Conservation (phyloP, 1,140 invertebrate species). For the Drosophila subobscura region DNA sequence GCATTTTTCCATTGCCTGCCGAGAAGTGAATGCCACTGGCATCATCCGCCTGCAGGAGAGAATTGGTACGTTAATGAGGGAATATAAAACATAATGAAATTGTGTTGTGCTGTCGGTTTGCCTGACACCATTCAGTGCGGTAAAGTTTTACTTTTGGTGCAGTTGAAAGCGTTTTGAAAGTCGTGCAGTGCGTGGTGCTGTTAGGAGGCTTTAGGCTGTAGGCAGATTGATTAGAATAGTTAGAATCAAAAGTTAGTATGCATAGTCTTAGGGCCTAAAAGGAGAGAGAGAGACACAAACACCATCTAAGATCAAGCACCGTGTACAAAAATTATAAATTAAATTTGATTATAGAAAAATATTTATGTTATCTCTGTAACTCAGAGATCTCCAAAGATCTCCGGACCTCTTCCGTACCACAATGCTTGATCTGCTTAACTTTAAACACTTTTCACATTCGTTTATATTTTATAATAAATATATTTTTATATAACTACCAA, state of each 20-base stretch:
- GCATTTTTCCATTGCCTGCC: slow-evolving; percentile 85
- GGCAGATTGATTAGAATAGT: slow-evolving; percentile 59
- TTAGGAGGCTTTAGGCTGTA: slow-evolving; percentile 75
- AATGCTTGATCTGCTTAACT: slow-evolving; percentile 9
- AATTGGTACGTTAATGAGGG: background rate
- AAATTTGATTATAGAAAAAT: too few species aligned
- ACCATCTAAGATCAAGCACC: slow-evolving; percentile 18
- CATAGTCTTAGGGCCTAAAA: slow-evolving; percentile 51
- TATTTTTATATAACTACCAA: slow-evolving; percentile 62
- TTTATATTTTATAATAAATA: slow-evolving; percentile 4
- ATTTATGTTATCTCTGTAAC: too few species aligned
- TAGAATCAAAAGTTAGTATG: slow-evolving; percentile 83
- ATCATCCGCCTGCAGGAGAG: slow-evolving; percentile 85
- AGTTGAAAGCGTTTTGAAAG: slow-evolving; percentile 56
- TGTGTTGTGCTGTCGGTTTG: slow-evolving; percentile 32
- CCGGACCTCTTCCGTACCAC: too few species aligned
- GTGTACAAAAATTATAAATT: too few species aligned
- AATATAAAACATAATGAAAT: background rate
- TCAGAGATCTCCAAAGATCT: too few species aligned
- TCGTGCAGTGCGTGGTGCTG: slow-evolving; percentile 67
- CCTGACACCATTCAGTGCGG: slow-evolving; percentile 45
- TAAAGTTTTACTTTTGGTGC: slow-evolving; percentile 32
- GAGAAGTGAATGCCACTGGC: slow-evolving; percentile 90
- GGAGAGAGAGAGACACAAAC: slow-evolving; percentile 57
- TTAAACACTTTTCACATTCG: slow-evolving; percentile 13